Evolutionary conservation across 2,113 vertebrate genomes (phyloP), one percentile per base, ranked within the genome.

Genomic region (Hippocampus comes): DNA sequence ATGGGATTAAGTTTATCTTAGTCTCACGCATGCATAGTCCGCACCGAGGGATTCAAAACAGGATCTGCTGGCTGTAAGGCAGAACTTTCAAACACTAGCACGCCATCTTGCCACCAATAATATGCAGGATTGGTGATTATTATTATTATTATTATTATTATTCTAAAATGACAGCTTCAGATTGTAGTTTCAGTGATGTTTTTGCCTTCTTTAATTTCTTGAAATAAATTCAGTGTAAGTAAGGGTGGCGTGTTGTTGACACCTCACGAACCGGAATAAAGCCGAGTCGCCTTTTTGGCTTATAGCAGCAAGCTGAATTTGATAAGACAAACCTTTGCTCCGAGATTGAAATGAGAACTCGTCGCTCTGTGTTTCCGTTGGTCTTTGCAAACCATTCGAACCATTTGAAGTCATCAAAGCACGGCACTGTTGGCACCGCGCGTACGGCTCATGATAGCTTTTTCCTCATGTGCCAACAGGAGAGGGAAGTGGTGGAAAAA

Each of bases 401-500:
- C 42, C 34, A 63, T 63, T 63, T n/a, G 34, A 42, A 12, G 12
- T 63, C 4, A 41, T 42, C 34, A 63, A 63, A 41, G 42, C 14
- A 42, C 30, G 25, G 12, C 23, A 57, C 23, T 51, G 17, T 51
- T 51, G 17, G 18, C 14, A 27, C 21, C n/a, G 17, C 15, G 27
- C 10, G 30, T 15, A n/a, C 27, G 3, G 41, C 60, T 20, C 2
- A 23, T 12, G 21, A 25, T 27, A 5, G 23, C 68, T 15, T 46
- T 43, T 17, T 48, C 57, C 63, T 63, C 27, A 51, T 1, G 43
- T 56, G n/a, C 25, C n/a, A 20, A 25, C 55, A 30, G n/a, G 11
- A 23, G 10, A 46, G 23, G 14, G 4, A 46, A 71, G 68, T 51
- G 48, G 70, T 48, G 12, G 60, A 65, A 69, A 72, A 34, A 34